These are phyloP conservation scores for Anoplius nigerrimus DNA, from an alignment of 2,888 invertebrate species.

Conservation along the genomic window DNA sequence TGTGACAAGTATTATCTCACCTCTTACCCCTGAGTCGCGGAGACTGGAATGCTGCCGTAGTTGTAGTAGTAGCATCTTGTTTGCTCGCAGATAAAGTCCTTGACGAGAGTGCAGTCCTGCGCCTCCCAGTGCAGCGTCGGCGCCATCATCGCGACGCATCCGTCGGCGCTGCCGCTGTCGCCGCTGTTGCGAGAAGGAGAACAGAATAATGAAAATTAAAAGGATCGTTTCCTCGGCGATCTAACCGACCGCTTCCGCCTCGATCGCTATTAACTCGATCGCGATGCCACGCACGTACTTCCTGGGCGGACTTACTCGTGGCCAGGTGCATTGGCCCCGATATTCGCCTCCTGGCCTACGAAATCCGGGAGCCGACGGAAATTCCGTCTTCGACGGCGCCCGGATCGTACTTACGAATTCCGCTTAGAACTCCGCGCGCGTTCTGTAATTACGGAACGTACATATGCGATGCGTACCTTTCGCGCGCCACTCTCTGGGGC, in stretches of 20 bases:
- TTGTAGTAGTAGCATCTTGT: conserved; percentile 94
- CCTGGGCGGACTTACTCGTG: conserved; percentile 24
- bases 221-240: background rate
- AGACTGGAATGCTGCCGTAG: conserved; percentile 92
- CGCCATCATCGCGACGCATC: conserved; percentile 87
- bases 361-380: conserved; percentile 35
- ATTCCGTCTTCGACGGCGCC: background rate
- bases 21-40: conserved; percentile 95
- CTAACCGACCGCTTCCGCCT: background rate
- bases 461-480: conserved; percentile 77
- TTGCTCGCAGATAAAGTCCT: conserved; percentile 93
- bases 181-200: conserved; percentile 71
- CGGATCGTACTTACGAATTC: background rate
- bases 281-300: conserved; percentile 35
- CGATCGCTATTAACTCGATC: background rate
- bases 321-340: background rate
- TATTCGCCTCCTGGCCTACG: conserved; percentile 21
- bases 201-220: too few relatives aligned
- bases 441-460: background rate
- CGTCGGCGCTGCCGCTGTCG: conserved; percentile 81
- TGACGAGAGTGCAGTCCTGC: conserved; percentile 87
- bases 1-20: conserved; percentile 77
- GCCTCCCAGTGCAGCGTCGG: conserved; percentile 89
- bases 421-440: background rate
- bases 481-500: conserved; percentile 86